These are phyloP conservation scores for Myxocyprinus asiaticus DNA, from an alignment of 2,113 vertebrate genomes.

Conservation along the genomic window DNA sequence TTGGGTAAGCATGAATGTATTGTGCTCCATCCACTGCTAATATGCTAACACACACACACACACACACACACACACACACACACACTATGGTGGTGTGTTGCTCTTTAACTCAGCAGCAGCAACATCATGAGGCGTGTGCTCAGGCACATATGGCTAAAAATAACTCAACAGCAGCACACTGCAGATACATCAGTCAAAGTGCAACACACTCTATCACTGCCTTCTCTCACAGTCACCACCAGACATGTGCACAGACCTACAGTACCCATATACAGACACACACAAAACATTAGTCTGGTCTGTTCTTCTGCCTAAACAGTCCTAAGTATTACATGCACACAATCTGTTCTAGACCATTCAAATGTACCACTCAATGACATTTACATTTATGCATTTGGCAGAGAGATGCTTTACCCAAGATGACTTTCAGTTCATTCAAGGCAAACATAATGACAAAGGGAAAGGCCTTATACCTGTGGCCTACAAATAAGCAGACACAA, in stretches of 20 bases:
- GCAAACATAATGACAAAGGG: no score
- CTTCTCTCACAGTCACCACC: slow-evolving; percentile 15
- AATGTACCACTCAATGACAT: slow-evolving; percentile 1
- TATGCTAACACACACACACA: slow-evolving; percentile 20
- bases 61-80: neutral
- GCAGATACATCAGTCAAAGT: slow-evolving; percentile 52
- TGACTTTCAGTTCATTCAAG: no score
- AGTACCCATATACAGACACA: neutral
- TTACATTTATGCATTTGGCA: neutral
- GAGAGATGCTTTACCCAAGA: no score
- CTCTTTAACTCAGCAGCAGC: slow-evolving; percentile 32
- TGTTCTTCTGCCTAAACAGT: neutral
- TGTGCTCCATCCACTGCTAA: neutral
- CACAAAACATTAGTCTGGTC: neutral
- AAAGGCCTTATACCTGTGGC: neutral
- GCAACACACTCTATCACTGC: slow-evolving; percentile 12
- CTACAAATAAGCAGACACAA: neutral
- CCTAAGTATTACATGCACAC: neutral
- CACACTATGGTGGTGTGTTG: neutral
- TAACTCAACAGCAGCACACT: slow-evolving; percentile 52
- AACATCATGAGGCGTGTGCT: slow-evolving; percentile 27
- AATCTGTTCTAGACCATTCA: neutral
- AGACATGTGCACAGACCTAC: neutral
- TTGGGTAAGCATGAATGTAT: neutral
- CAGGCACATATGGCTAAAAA: slow-evolving; percentile 49